Percentiles rank a stretch among this genome's conserved stretches.
Evolutionary conservation across 2,888 invertebrate species (phyloP).

Genomic region (Ariolimax columbianus): DNA sequence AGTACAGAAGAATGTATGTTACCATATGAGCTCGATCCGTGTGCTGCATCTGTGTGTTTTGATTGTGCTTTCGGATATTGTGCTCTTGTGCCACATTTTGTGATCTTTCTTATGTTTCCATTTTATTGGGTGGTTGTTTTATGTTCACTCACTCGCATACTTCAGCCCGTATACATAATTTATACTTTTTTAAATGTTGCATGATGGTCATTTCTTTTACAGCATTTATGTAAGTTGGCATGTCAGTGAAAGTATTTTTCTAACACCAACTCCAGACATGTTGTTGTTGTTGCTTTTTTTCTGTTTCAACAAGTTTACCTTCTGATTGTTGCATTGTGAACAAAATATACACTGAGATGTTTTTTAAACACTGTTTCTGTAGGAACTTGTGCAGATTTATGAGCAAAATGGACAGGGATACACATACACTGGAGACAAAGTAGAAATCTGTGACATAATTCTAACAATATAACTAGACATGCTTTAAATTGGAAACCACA

Average conservation of each 20-base stretch:
- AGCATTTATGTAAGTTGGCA: not conserved
- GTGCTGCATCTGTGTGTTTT: constrained; percentile 21
- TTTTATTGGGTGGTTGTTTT: not conserved
- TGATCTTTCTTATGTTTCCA: not conserved
- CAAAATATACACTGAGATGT: too few relatives aligned
- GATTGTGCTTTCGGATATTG: not conserved
- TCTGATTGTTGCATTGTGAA: too few relatives aligned
- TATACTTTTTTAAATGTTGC: not conserved
- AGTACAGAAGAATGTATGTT: constrained; percentile 57
- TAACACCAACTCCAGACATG: not conserved
- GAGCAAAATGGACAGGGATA: too few relatives aligned
- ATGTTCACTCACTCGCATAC: not conserved
- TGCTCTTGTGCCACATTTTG: not conserved
- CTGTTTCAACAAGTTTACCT: too few relatives aligned
- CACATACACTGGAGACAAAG: too few relatives aligned
- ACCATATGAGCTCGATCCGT: not conserved
- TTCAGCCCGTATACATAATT: not conserved
- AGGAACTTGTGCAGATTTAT: too few relatives aligned
- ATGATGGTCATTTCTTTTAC: not conserved
- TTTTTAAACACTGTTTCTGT: too few relatives aligned
- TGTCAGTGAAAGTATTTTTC: too few relatives aligned
- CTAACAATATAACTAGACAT: too few relatives aligned
- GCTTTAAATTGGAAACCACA: too few relatives aligned
- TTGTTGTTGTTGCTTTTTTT: not conserved
- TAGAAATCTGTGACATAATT: too few relatives aligned